Base-by-base conservation (phyloP, 2,888 invertebrate genomes). In the Leptogaster cylindrica region DNA sequence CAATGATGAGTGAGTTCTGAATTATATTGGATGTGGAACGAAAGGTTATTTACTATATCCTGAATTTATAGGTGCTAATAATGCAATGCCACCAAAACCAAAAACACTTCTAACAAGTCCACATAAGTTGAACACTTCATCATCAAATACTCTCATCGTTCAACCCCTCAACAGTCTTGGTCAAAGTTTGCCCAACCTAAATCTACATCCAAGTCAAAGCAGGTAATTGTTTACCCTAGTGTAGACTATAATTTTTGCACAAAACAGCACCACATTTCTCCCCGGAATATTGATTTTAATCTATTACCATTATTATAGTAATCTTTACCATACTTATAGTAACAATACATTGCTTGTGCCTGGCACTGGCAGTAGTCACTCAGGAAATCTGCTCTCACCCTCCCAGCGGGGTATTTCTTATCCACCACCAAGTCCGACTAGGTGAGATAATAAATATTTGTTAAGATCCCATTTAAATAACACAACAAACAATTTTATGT, bases 151-250 rank as follows among this genome's bases (percentile, higher is more conserved):
- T 0, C 82, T 93, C 70, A 88, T 88, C 51, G 91, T 93, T 68
- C 89, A 91, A 76, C 88, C 90, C 3, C 81, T 85, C 23, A 85
- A 86, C 74, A 84, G 85, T 66, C 82, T 91, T 58, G 90, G 92
- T 27, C 92, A 92, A 78, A 92, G 92, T 76, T 81, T 93, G 74
- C 93, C 93, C 2, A 92, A 93, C 77, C 83, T 93, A 65, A 84
- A 77, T 71, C 71, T 80, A 71, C 79, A 79, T 71, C 77, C 74
- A 68, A 77, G 75, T 72, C 79, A 79, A 71, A 75, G 76, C 27
- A 70, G 70, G 80, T 80, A 76, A 81, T 78, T 77, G 10, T 25
- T 20, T 46, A 16, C 16, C 23, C 31, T 63, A 63, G 61, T 28
- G 6, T n/a, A 48, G 48, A 27, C 65, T 46, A 20, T 50, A 12